These are phyloP conservation scores for Sebastes dallii DNA, from an alignment of 2,797 vertebrate species.

Conservation along the genomic window DNA sequence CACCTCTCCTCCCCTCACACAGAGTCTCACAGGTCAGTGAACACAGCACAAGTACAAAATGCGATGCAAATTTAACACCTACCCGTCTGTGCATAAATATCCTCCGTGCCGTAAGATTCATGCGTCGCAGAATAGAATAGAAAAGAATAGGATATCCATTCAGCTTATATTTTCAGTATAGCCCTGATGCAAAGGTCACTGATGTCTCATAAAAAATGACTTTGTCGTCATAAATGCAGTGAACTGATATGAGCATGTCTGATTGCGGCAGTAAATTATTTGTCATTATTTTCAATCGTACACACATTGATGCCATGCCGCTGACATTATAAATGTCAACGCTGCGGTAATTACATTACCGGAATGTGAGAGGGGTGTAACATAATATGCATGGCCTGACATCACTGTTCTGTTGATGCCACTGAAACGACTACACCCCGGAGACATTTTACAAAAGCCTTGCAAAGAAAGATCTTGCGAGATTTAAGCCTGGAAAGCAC, in stretches of 20 bases:
- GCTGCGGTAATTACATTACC: slow-evolving; percentile 10
- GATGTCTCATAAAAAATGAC: background rate
- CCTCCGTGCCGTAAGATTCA: background rate
- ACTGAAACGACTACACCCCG: background rate
- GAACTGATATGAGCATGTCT: slow-evolving; percentile 17
- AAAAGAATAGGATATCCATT: background rate
- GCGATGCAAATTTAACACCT: slow-evolving; percentile 25
- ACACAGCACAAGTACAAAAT: slow-evolving; percentile 29
- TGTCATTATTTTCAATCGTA: background rate
- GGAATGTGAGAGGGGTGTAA: slow-evolving; percentile 2
- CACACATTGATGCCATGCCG: background rate
- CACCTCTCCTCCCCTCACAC: slow-evolving; percentile 34
- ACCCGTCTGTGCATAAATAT: slow-evolving; percentile 17
- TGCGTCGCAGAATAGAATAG: background rate
- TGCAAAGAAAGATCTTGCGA: background rate
- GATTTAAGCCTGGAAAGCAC: background rate
- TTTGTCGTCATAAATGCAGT: slow-evolving; percentile 33
- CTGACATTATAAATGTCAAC: slow-evolving; percentile 43
- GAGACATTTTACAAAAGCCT: background rate
- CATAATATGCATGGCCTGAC: background rate
- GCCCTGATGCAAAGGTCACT: slow-evolving; percentile 54
- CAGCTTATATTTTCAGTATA: background rate
- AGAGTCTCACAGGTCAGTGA: slow-evolving; percentile 49
- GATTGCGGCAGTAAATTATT: slow-evolving; percentile 10
- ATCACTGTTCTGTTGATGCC: background rate